Percentiles rank a stretch among this genome's conserved stretches.
Conservation (phyloP, 2,113 vertebrate species). For the Calypte anna region DNA sequence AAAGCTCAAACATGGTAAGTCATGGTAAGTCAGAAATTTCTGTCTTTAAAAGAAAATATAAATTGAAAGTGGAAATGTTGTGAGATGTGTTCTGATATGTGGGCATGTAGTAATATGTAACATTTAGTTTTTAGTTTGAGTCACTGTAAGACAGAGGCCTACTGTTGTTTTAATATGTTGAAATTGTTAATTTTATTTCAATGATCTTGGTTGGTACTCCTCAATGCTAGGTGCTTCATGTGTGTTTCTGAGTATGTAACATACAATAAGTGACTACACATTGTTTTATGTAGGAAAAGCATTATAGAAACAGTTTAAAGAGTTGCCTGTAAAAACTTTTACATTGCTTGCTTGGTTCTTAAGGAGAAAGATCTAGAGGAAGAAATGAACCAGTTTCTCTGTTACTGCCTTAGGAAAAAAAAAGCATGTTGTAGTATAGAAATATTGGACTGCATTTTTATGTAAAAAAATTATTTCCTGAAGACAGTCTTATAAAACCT, state of each 20-base stretch:
- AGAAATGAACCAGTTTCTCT: neutral
- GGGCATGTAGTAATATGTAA: neutral
- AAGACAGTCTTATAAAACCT: neutral
- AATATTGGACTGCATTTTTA: neutral
- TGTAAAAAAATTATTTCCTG: neutral
- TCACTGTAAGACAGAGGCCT: neutral
- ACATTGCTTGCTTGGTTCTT: neutral
- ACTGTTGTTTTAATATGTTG: neutral
- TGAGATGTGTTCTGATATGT: neutral
- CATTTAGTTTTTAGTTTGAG: neutral
- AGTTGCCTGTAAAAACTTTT: neutral
- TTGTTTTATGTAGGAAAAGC: neutral
- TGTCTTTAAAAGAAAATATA: neutral
- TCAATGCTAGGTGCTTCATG: neutral
- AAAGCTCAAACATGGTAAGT: neutral
- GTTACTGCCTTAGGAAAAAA: neutral
- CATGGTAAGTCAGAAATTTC: neutral
- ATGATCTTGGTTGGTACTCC: neutral
- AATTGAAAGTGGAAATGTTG: neutral
- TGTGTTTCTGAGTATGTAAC: neutral
- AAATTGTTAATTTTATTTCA: neutral
- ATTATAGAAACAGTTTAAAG: neutral
- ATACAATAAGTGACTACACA: neutral
- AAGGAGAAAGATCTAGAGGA: neutral
- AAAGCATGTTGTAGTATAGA: accelerated